A percentile compares a stretch with the other conserved stretches of the same genome.
Evolutionary conservation across 2,797 vertebrate species (phyloP).

Genomic region (Poecilia picta): DNA sequence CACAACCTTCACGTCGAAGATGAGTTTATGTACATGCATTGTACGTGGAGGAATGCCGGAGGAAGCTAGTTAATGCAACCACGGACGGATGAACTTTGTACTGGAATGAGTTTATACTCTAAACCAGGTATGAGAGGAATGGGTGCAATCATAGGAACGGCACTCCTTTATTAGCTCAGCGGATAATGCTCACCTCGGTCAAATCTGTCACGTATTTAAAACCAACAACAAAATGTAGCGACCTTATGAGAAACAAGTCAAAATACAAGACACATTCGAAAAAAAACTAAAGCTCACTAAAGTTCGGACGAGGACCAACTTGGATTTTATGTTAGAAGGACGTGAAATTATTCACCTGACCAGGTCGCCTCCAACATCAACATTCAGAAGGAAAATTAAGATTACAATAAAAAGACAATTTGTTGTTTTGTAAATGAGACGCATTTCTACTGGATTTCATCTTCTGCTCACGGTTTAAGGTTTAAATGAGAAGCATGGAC

Average conservation of each 20-base stretch:
- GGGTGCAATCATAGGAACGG: slow-evolving; percentile 63
- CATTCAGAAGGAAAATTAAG: not conserved
- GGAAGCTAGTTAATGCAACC: slow-evolving; percentile 47
- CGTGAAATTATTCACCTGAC: slow-evolving; percentile 5
- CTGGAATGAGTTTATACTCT: slow-evolving; percentile 36
- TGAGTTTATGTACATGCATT: not conserved
- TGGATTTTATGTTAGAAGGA: not conserved
- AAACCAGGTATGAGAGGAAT: slow-evolving; percentile 50
- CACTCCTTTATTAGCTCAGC: slow-evolving; percentile 38
- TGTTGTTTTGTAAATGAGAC: not conserved
- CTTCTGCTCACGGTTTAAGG: slow-evolving; percentile 9
- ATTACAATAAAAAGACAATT: not conserved
- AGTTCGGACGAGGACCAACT: slow-evolving; percentile 41
- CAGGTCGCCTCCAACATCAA: not conserved
- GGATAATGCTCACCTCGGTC: slow-evolving; percentile 33
- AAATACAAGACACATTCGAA: slow-evolving; percentile 38
- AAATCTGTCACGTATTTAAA: slow-evolving; percentile 23
- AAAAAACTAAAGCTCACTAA: slow-evolving; percentile 41
- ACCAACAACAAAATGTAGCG: slow-evolving; percentile 34
- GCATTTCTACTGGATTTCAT: not conserved
- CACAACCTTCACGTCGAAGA: not conserved
- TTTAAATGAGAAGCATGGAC: slow-evolving; percentile 13
- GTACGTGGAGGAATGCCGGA: slow-evolving; percentile 46
- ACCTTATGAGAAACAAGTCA: slow-evolving; percentile 31
- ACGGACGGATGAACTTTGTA: slow-evolving; percentile 37